A percentile compares a stretch with the other conserved stretches of the same genome.
phyloP scores from a whole-genome alignment of 53 echinoderm and acorn worm species.

The Patiria pectinifera region DNA sequence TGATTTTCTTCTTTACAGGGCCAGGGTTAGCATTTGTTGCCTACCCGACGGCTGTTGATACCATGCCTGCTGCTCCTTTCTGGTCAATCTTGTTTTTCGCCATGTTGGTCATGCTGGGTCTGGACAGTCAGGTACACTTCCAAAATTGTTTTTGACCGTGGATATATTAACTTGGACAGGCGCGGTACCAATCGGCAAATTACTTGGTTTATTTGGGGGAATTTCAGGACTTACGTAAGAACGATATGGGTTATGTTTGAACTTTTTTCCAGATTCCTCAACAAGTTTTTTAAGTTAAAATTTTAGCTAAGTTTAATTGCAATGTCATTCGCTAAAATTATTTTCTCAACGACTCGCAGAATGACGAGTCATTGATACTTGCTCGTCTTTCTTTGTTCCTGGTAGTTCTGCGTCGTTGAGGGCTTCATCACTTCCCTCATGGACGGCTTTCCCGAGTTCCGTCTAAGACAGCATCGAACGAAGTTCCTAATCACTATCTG shows the following conservation, averaged over 20 bases:
- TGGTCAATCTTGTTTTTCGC: slow-evolving; percentile 93
- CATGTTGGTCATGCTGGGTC: slow-evolving; percentile 94
- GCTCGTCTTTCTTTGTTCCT: neutral
- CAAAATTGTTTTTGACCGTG: too few species aligned
- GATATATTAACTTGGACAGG: too few species aligned
- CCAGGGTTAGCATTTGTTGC: slow-evolving; percentile 92
- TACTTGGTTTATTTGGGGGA: too few species aligned
- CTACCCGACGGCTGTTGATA: slow-evolving; percentile 92
- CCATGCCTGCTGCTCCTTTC: slow-evolving; percentile 88
- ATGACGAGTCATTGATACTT: neutral
- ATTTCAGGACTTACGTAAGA: too few species aligned
- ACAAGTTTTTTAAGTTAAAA: too few species aligned
- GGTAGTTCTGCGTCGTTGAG: slow-evolving; percentile 84
- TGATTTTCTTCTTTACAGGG: slow-evolving; percentile 53
- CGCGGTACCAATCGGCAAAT: too few species aligned
- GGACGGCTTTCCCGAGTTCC: slow-evolving; percentile 79
- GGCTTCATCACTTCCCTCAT: slow-evolving; percentile 84
- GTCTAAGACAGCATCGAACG: slow-evolving; percentile 72
- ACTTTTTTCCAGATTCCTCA: too few species aligned
- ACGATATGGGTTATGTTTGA: too few species aligned
- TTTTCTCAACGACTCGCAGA: too few species aligned
- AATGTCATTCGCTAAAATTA: too few species aligned
- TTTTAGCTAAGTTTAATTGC: too few species aligned
- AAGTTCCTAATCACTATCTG: slow-evolving; percentile 70
- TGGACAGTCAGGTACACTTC: slow-evolving; percentile 88